These are phyloP conservation scores for Sarcophilus harrisii DNA, from an alignment of 2,797 vertebrate genomes.

Conservation along the genomic window DNA sequence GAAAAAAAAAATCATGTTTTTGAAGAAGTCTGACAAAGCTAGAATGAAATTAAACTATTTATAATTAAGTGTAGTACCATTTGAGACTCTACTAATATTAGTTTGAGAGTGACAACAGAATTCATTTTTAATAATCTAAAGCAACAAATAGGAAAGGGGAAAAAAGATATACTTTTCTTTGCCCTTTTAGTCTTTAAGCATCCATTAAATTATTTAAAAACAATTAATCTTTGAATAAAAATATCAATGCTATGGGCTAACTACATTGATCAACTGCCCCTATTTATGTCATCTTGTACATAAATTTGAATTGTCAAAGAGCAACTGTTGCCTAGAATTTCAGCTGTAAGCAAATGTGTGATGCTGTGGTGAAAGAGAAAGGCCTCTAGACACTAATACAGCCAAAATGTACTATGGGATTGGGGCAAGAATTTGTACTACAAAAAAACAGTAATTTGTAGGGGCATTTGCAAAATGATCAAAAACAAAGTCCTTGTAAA, in stretches of 20 bases:
- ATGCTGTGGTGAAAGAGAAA: not conserved
- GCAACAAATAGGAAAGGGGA: not conserved
- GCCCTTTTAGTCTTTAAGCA: not conserved
- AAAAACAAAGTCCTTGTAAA: not conserved
- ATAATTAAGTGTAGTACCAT: not conserved
- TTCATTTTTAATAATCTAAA: slow-evolving; percentile 15
- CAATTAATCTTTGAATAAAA: not conserved
- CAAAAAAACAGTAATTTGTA: not conserved
- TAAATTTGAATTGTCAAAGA: not conserved
- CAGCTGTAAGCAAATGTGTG: not conserved
- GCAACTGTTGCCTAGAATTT: not conserved
- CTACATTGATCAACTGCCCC: not conserved
- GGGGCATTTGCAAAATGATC: not conserved
- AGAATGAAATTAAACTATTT: not conserved
- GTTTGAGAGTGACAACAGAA: not conserved
- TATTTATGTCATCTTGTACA: not conserved
- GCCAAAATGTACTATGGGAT: not conserved
- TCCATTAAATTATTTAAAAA: not conserved
- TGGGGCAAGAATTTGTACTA: not conserved
- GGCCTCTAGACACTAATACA: not conserved
- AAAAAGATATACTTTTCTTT: not conserved
- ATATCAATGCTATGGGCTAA: not conserved
- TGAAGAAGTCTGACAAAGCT: not conserved
- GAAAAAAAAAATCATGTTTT: not conserved
- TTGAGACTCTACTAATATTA: not conserved